Evolutionary conservation across 1,140 invertebrate species (phyloP).

Genomic region (Drosophila ficusphila): DNA sequence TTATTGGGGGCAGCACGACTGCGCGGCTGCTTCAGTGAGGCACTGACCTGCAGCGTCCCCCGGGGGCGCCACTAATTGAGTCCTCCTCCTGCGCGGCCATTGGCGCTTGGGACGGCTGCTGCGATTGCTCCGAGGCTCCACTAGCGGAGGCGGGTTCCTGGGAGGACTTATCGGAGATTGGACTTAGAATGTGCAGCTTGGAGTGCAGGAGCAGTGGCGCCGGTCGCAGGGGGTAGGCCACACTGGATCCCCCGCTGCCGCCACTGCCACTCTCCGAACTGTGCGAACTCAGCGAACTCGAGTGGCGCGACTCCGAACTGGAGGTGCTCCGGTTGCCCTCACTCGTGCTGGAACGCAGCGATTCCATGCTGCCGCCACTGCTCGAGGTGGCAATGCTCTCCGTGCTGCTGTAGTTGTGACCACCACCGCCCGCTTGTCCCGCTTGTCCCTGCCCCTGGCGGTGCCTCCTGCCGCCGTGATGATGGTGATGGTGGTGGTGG

Average conservation of each 20-base stretch:
- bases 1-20: slow-evolving; percentile 87
- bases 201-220: slow-evolving; percentile 88
- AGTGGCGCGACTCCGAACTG: slow-evolving; percentile 91
- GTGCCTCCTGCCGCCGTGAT: slow-evolving; percentile 32
- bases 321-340: slow-evolving; percentile 92
- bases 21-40: slow-evolving; percentile 85
- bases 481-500: slow-evolving; percentile 84
- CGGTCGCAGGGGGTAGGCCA: slow-evolving; percentile 86
- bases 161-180: slow-evolving; percentile 95
- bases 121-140: slow-evolving; percentile 88
- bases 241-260: slow-evolving; percentile 84
- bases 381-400: slow-evolving; percentile 94
- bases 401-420: slow-evolving; percentile 91
- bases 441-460: slow-evolving; percentile 65
- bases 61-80: slow-evolving; percentile 1
- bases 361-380: slow-evolving; percentile 93
- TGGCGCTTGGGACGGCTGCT: slow-evolving; percentile 85
- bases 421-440: slow-evolving; percentile 41
- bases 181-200: slow-evolving; percentile 93
- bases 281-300: slow-evolving; percentile 91
- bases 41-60: slow-evolving; percentile 42
- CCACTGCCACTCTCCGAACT: slow-evolving; percentile 90
- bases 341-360: slow-evolving; percentile 91
- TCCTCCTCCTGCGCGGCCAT: slow-evolving; percentile 75
- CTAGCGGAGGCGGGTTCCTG: slow-evolving; percentile 92